Conservation (phyloP, 2,113 vertebrate genomes). For the Hydrolagus affinis region DNA sequence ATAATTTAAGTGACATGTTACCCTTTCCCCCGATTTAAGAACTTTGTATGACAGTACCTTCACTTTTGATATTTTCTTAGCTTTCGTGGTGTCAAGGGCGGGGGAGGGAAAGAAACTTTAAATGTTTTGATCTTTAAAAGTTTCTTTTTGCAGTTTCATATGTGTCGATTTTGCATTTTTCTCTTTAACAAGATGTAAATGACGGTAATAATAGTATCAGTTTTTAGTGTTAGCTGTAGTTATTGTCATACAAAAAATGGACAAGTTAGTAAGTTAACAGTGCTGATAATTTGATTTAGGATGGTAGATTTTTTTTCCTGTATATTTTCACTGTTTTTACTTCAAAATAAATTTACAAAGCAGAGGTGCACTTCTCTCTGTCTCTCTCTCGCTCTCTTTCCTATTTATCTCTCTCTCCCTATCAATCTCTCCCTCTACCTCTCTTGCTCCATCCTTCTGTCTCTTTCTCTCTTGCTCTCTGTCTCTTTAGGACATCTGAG, state of each 20-base stretch:
- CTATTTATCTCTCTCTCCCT: too few relatives aligned
- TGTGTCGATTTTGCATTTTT: slow-evolving; percentile 28
- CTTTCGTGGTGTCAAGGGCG: background rate
- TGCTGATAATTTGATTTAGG: slow-evolving; percentile 25
- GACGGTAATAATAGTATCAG: slow-evolving; percentile 6
- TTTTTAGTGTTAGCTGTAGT: slow-evolving; percentile 27
- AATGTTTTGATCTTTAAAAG: slow-evolving; percentile 31
- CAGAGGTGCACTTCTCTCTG: slow-evolving; percentile 24
- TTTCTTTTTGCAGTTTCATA: slow-evolving; percentile 33
- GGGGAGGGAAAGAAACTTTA: background rate
- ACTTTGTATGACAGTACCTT: slow-evolving; percentile 23
- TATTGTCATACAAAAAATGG: slow-evolving; percentile 26
- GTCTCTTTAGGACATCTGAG: too few relatives aligned
- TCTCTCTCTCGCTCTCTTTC: too few relatives aligned
- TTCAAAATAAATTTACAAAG: slow-evolving; percentile 44
- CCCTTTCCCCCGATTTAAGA: slow-evolving; percentile 10
- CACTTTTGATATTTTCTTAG: slow-evolving; percentile 32
- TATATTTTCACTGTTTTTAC: slow-evolving; percentile 60
- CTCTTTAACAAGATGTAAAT: slow-evolving; percentile 25
- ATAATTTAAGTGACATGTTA: slow-evolving; percentile 17
- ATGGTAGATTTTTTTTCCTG: slow-evolving; percentile 36
- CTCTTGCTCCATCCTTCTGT: too few relatives aligned
- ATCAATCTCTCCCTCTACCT: too few relatives aligned
- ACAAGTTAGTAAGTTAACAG: slow-evolving; percentile 28
- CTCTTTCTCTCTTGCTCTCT: too few relatives aligned